Base-by-base conservation (phyloP, 2,888 invertebrate genomes). In the Ametastegia equiseti region DNA sequence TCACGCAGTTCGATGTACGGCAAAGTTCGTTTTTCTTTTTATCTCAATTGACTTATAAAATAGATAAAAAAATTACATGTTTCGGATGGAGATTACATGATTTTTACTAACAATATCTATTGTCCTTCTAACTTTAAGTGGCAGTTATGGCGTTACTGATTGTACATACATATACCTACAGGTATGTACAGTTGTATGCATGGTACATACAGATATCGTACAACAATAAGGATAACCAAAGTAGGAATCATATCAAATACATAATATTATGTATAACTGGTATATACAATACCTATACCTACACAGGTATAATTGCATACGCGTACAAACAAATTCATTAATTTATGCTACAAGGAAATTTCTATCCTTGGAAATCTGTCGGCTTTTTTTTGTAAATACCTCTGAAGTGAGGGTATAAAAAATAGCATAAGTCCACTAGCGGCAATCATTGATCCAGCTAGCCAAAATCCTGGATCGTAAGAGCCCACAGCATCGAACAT, bases 341-440 rank as follows among this genome's bases (percentile, higher is more conserved):
- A 81, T 83, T 82, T 65, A 81, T 67, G 81, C 83, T 85, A 85
- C 78, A 81, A 78, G 75, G 81, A 60, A 63, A 82, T 75, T 33
- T 80, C 69, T 77, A 84, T 80, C 50, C 82, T 84, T 50, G 81
- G 83, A 47, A 83, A 78, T 81, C 63, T 83, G 39, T 83, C 84
- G 2, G 67, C 63, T 71, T 89, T 90, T 54, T 85, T 83, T 71
- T 86, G 85, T 81, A 90, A 87, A 84, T 91, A 90, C 82, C 92
- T 93, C 90, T 96, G 96, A 77, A 97, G 86, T 80, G 95, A 92
- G 7, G 97, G 97, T 89, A 98, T 97, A 83, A 94, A 92, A 92
- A 97, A 98, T 83, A 99, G 93, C 93, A 99, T 97, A 63, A 97
- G 77, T 13, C 98, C 99, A 89, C 98, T 98, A 65, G 97, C 84